Conservation (phyloP, 2,888 invertebrate species). For the Andrena bicolor region DNA sequence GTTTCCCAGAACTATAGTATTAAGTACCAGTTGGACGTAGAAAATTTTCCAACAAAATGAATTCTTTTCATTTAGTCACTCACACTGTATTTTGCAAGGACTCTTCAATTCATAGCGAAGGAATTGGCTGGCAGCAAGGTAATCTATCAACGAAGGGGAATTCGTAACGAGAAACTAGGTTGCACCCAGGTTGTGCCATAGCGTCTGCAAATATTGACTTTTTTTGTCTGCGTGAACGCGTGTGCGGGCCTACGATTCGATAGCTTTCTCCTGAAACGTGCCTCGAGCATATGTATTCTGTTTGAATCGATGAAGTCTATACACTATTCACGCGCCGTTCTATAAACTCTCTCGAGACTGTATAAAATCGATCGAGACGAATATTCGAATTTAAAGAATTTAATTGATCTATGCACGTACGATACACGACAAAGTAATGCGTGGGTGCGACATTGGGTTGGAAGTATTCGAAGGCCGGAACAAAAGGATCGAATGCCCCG, state of each 20-base stretch:
- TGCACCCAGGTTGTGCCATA: slow-evolving; percentile 20
- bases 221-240: slow-evolving; percentile 19
- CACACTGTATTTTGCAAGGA: no score
- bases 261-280: slow-evolving; percentile 42
- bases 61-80: no score
- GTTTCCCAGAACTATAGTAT: slow-evolving; percentile 26
- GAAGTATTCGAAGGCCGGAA: slow-evolving; percentile 17
- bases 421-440: background rate
- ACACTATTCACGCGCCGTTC: background rate
- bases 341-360: background rate
- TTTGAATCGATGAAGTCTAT: slow-evolving; percentile 2
- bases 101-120: background rate
- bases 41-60: no score
- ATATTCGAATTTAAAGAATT: background rate
- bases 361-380: background rate
- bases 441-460: background rate
- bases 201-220: slow-evolving; percentile 54
- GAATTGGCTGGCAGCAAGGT: slow-evolving; percentile 16
- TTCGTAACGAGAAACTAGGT: slow-evolving; percentile 49
- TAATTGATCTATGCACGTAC: background rate
- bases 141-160: slow-evolving; percentile 57
- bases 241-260: slow-evolving; percentile 25
- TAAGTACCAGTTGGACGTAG: no score
- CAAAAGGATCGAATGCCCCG: slow-evolving; percentile 9
- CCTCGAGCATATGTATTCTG: slow-evolving; percentile 17